Conservation (phyloP, 2,113 vertebrate species). For the Calypte anna region DNA sequence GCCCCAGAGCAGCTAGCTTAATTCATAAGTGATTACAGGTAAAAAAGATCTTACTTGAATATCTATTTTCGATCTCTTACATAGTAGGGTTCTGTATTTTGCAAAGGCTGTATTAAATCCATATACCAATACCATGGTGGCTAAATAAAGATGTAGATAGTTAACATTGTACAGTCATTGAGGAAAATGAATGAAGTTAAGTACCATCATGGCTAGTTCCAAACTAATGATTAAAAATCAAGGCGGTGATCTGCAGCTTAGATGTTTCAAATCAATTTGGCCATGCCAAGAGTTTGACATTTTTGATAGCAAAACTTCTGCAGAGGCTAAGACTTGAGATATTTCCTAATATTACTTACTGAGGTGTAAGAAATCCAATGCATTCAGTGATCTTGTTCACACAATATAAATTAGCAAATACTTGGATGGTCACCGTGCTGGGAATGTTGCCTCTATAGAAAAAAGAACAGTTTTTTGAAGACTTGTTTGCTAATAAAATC, state of each 20-base stretch:
- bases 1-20: not conserved
- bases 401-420: not conserved
- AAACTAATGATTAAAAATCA: not conserved
- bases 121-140: not conserved
- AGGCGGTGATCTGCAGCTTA: not conserved
- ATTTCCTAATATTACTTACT: constrained; percentile 22
- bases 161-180: not conserved
- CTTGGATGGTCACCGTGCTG: not conserved
- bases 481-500: constrained; percentile 39
- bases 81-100: not conserved
- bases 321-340: not conserved
- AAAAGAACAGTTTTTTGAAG: constrained; percentile 20
- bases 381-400: constrained; percentile 13
- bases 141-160: not conserved
- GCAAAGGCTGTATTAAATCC: not conserved
- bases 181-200: not conserved
- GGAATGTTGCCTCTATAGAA: constrained; percentile 12
- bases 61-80: not conserved
- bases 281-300: not conserved
- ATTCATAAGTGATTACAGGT: not conserved
- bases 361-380: not conserved
- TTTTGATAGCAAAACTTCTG: not conserved
- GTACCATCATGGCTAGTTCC: not conserved
- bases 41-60: not conserved
- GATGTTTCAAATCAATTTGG: not conserved